Evolutionary conservation across 2,797 vertebrate genomes (phyloP).

Genomic region (Discoglossus pictus): DNA sequence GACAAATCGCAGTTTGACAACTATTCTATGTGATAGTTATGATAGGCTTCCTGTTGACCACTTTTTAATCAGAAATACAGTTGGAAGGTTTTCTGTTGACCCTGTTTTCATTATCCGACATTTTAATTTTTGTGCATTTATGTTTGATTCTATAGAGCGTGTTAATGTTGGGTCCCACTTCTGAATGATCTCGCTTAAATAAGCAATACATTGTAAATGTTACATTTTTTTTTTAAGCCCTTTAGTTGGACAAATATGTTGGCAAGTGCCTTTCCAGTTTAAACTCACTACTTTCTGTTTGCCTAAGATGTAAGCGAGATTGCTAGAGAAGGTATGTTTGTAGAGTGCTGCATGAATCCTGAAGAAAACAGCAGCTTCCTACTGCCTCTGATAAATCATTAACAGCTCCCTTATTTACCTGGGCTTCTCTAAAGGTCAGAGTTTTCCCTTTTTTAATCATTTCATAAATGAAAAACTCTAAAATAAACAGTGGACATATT

Average conservation of each 20-base stretch:
- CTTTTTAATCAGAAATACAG: no score
- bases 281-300: neutral
- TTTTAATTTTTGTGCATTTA: no score
- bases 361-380: neutral
- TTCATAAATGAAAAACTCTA: neutral
- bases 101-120: no score
- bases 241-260: neutral
- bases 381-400: neutral
- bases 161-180: no score
- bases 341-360: neutral
- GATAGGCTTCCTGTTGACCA: no score
- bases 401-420: neutral
- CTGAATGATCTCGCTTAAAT: no score
- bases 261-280: neutral
- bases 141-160: no score
- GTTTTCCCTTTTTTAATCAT: neutral
- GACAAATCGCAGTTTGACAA: no score
- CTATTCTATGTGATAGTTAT: no score
- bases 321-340: neutral
- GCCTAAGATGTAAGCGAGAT: neutral
- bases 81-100: no score
- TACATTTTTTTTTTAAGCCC: neutral
- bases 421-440: neutral
- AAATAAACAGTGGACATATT: no score
- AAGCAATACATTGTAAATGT: no score